Evolutionary conservation across 2,888 invertebrate genomes (phyloP), one percentile per base, ranked within the genome.

Genomic region (Stenolophus ochropezus): DNA sequence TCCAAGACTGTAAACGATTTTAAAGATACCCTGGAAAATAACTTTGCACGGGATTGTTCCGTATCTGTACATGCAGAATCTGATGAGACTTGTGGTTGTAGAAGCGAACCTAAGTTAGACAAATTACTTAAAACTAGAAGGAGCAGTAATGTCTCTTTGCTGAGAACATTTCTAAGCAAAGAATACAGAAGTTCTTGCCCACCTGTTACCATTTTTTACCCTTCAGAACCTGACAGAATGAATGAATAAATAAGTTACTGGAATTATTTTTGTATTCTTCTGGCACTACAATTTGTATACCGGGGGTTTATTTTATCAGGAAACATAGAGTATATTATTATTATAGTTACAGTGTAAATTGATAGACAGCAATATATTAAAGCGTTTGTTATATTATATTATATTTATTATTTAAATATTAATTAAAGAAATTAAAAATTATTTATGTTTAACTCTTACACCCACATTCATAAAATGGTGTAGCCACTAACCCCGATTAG

Each of bases 251-350:
- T n/a, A n/a, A 42, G 6, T 42, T 42, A 6, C 6, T 42, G 47
- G 11, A 42, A 42, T 42, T 8, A 42, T 8, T 42, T 42, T 8
- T 8, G 58, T 8, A 58, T 84, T 84, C 53, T 84, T 90, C 89
- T 8, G 93, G 93, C 82, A 93, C 90, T 82, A n/a, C n/a, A n/a
- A n/a, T n/a, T n/a, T n/a, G n/a, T n/a, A n/a, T n/a, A n/a, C n/a
- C n/a, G n/a, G n/a, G n/a, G n/a, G n/a, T n/a, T n/a, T n/a, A n/a
- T n/a, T n/a, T n/a, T n/a, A n/a, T n/a, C n/a, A n/a, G n/a, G n/a
- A n/a, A n/a, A n/a, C n/a, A n/a, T n/a, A n/a, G n/a, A n/a, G n/a
- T n/a, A n/a, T n/a, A n/a, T n/a, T n/a, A n/a, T n/a, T n/a, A n/a
- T n/a, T n/a, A n/a, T n/a, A n/a, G n/a, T n/a, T n/a, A n/a, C n/a